Evolutionary conservation across 2,113 vertebrate species (phyloP).

Genomic region (rat (Rattus norvegicus)): GRCr8 NC_086021.1:119761001-119761500

Average conservation of each 20-base stretch:
- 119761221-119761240: conserved; percentile 8
- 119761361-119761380: background rate
- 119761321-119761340: background rate
- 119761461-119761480: background rate
- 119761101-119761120: no score
- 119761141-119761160: background rate
- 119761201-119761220: background rate
- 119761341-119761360: background rate
- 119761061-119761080: background rate
- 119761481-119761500: background rate
- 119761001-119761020: background rate
- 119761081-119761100: background rate
- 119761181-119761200: background rate
- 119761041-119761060: background rate
- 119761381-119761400: background rate
- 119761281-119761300: background rate
- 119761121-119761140: background rate
- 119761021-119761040: background rate
- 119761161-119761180: background rate
- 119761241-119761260: background rate
- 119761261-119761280: background rate
- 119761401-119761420: background rate
- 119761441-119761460: background rate
- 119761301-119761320: background rate
- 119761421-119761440: background rate